Evolutionary conservation across 2,113 vertebrate species (phyloP), one percentile per base, ranked within the genome.

Genomic region (Microcebus jonahi): DNA sequence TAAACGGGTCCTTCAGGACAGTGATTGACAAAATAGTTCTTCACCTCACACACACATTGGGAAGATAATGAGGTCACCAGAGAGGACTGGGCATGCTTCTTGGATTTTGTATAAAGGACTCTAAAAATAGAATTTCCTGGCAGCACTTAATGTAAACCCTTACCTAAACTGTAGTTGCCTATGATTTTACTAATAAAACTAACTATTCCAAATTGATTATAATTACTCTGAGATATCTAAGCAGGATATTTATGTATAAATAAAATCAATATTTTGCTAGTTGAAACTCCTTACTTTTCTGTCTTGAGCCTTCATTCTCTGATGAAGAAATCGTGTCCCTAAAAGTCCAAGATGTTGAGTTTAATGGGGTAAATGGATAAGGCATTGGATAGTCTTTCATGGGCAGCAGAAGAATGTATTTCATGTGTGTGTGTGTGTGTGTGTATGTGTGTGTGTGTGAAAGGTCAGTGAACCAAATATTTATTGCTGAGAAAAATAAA

Each of bases 51-150:
- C 92, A 95, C 67, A 90, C 7, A 21, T 83, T 81, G 55, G 61
- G 63, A 94, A 93, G 95, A 97, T 98, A 98, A 98, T 95, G 92
- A 97, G 94, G 90, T 98, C 97, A 97, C 95, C 68, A 93, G 97
- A 97, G 96, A 98, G 61, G 68, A 89, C 10, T 86, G 21, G 27
- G 50, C 63, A 89, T 59, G 42, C 27, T 96, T 57, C 55, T 91
- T 61, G 73, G 68, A 85, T 93, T 91, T 96, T 89, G 11, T 93
- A 50, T 75, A 63, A 97, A 91, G 42, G 6, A 0, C 91, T 93
- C 29, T 82, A 23, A 93, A 83, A 86, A 79, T 27, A 96, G 81
- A 92, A 96, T 93, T 94, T 97, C 34, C 73, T 85, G 48, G 11
- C 45, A 89, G 18, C 21, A 73, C 55, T 86, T 75, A 85, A 89